Conservation (phyloP, 2,113 vertebrate species). For the Psephotus haematonotus region DNA sequence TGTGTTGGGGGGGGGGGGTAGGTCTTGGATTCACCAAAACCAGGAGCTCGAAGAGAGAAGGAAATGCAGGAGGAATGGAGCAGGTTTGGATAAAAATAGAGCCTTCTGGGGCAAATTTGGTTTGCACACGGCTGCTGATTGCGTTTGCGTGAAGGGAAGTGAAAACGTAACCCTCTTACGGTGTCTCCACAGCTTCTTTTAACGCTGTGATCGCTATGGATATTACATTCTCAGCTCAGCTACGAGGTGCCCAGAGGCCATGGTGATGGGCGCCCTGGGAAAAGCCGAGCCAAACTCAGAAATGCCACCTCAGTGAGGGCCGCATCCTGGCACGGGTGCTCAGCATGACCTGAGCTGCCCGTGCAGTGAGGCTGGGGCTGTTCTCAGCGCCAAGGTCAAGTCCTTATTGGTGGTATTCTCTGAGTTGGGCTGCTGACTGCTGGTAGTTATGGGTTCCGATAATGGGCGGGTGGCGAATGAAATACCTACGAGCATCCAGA, state of each 20-base stretch:
- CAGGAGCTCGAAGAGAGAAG: background rate
- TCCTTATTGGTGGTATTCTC: background rate
- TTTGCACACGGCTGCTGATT: fast-evolving
- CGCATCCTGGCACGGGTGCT: fast-evolving
- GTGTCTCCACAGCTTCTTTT: background rate
- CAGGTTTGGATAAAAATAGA: fast-evolving
- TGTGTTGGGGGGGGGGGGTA: background rate
- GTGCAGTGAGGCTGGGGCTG: fast-evolving
- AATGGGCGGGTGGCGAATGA: fast-evolving
- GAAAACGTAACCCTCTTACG: fast-evolving
- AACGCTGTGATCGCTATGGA: fast-evolving
- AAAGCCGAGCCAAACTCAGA: background rate
- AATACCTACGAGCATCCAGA: background rate
- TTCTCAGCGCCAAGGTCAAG: background rate
- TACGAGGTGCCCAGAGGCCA: background rate
- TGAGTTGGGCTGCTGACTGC: background rate
- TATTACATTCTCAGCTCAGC: fast-evolving
- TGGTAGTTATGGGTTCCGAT: fast-evolving
- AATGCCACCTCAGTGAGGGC: fast-evolving
- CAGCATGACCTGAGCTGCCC: fast-evolving
- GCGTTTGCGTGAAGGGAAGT: background rate
- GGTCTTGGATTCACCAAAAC: background rate
- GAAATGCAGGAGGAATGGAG: fast-evolving
- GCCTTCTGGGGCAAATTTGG: fast-evolving
- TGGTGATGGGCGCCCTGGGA: fast-evolving